Conservation (phyloP, 2,888 invertebrate genomes). For the Drosophila pegasa region DNA sequence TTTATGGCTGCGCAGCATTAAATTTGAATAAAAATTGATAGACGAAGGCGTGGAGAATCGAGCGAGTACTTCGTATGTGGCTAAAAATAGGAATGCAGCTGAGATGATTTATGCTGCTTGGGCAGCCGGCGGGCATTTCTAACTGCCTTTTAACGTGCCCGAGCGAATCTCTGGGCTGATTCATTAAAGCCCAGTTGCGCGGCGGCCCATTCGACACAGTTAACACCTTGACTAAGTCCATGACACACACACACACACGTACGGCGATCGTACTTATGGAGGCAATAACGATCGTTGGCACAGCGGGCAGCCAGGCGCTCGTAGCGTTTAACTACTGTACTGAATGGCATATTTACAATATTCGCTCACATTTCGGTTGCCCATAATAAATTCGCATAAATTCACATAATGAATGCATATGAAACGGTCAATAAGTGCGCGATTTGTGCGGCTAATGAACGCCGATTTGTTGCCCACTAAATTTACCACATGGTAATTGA, state of each 20-base stretch:
- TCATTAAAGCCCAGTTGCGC: constrained; percentile 56
- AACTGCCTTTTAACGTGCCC: constrained; percentile 18
- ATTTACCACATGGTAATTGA: constrained; percentile 61
- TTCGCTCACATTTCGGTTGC: constrained; percentile 55
- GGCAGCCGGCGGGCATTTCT: constrained; percentile 18
- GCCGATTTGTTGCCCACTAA: constrained; percentile 68
- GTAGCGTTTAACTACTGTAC: constrained; percentile 71
- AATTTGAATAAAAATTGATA: constrained; percentile 9
- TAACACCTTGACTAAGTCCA: constrained; percentile 28
- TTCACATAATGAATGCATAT: constrained; percentile 46
- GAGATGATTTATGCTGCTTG: constrained; percentile 28
- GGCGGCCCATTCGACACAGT: constrained; percentile 54
- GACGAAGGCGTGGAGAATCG: constrained; percentile 7
- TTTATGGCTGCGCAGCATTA: constrained; percentile 1
- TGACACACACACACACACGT: constrained; percentile 3
- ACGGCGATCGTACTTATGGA: background rate
- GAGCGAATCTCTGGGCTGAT: constrained; percentile 17
- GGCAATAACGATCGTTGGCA: constrained; percentile 49
- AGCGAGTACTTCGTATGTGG: background rate
- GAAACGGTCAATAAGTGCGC: constrained; percentile 63
- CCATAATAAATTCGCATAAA: constrained; percentile 68
- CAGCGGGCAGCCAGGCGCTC: constrained; percentile 63
- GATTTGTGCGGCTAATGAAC: constrained; percentile 73
- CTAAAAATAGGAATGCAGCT: constrained; percentile 2
- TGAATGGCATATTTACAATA: constrained; percentile 71